Conservation (phyloP, 1,140 invertebrate genomes). For the Zaprionus gabonicus region DNA sequence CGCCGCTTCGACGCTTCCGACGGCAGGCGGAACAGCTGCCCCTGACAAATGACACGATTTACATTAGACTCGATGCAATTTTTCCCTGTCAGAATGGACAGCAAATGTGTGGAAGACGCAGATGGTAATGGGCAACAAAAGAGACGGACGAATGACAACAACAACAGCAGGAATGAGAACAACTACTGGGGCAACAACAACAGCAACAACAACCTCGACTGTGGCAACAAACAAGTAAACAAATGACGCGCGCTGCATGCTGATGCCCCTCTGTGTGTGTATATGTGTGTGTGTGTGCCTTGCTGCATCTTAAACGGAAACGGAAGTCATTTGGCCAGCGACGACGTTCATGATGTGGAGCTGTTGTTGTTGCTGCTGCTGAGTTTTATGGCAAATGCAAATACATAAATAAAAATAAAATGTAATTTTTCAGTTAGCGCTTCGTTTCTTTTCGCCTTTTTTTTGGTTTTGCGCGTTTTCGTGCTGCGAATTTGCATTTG, state of each 20-base stretch:
- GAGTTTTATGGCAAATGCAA: constrained; percentile 75
- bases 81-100: constrained; percentile 79
- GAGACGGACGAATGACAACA: constrained; percentile 31
- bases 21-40: constrained; percentile 62
- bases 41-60: constrained; percentile 84
- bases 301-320: constrained; percentile 77
- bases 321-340: constrained; percentile 78
- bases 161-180: constrained; percentile 11
- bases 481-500: background rate
- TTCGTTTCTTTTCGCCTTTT: constrained; percentile 14
- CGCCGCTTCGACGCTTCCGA: constrained; percentile 1
- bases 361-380: constrained; percentile 47
- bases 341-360: constrained; percentile 68
- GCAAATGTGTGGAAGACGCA: constrained; percentile 47
- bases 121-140: constrained; percentile 44
- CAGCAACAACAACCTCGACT: constrained; percentile 11
- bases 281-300: constrained; percentile 33
- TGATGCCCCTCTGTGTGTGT: constrained; percentile 46
- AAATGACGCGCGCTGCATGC: constrained; percentile 67
- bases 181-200: constrained; percentile 11
- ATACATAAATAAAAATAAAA: constrained; percentile 70
- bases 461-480: background rate
- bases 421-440: constrained; percentile 69
- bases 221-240: constrained; percentile 53
- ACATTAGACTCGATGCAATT: constrained; percentile 82